phyloP scores from a whole-genome alignment of 2,888 invertebrate species.

The Nomada fabriciana region DNA sequence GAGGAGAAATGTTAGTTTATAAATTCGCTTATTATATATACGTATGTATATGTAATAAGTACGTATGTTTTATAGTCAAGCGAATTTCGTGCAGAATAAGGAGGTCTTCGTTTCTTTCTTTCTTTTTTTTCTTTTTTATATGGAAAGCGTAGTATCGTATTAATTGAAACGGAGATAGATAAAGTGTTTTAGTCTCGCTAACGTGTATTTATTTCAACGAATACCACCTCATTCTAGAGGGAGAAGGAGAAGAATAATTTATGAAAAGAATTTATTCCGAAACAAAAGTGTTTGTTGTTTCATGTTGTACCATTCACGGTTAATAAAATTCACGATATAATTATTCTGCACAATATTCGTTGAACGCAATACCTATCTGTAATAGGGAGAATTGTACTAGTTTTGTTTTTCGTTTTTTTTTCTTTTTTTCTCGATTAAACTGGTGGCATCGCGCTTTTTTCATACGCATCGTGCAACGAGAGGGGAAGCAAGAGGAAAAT shows the following conservation, averaged over 20 bases:
- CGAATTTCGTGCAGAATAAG: conserved; percentile 72
- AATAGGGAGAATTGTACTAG: conserved; percentile 62
- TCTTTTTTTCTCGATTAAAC: conserved; percentile 38
- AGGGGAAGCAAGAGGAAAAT: conserved; percentile 38
- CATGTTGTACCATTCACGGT: neutral
- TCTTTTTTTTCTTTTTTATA: neutral
- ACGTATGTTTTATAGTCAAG: conserved; percentile 67
- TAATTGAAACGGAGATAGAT: too few relatives aligned
- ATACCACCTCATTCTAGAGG: neutral
- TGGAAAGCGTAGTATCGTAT: neutral
- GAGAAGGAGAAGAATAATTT: neutral
- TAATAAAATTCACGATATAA: neutral
- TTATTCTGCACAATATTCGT: conserved; percentile 70
- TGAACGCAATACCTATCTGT: conserved; percentile 49
- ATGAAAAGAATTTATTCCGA: neutral
- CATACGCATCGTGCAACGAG: conserved; percentile 64
- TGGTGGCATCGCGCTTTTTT: conserved; percentile 62
- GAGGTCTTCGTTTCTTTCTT: neutral
- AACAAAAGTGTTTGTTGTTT: neutral
- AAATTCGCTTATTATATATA: conserved; percentile 76
- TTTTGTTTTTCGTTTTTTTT: conserved; percentile 56
- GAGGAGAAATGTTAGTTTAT: conserved; percentile 80
- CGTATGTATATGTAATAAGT: conserved; percentile 63
- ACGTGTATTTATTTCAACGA: conserved; percentile 43
- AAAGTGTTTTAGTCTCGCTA: neutral